phyloP scores from a whole-genome alignment of 2,113 vertebrate genomes.

The Furnarius figulus region DNA sequence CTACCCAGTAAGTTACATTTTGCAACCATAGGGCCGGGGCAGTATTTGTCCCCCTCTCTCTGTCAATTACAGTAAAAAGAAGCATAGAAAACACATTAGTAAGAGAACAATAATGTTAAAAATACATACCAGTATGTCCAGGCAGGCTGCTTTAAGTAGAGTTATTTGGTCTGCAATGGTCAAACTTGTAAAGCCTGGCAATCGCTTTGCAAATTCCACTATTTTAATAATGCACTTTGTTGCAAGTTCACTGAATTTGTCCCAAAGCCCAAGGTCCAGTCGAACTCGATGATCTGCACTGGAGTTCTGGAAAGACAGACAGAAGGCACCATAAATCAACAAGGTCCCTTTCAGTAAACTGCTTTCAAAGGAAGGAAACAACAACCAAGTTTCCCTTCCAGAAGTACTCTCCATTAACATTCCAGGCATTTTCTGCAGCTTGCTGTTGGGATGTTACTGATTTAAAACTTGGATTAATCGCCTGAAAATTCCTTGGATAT shows the following conservation, averaged over 20 bases:
- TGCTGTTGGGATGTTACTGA: slow-evolving; percentile 1
- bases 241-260: slow-evolving; percentile 99
- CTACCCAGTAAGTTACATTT: background rate
- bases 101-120: background rate
- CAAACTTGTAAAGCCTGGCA: slow-evolving; percentile 94
- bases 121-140: slow-evolving; percentile 91
- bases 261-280: slow-evolving; percentile 97
- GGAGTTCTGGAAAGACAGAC: slow-evolving; percentile 85
- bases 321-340: slow-evolving; percentile 32
- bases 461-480: slow-evolving; percentile 31
- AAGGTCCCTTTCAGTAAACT: background rate
- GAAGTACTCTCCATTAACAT: background rate
- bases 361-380: slow-evolving; percentile 1
- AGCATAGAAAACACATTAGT: background rate
- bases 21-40: background rate
- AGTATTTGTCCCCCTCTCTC: background rate
- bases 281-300: slow-evolving; percentile 95
- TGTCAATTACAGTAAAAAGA: background rate
- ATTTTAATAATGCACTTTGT: slow-evolving; percentile 99
- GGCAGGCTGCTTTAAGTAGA: slow-evolving; percentile 92
- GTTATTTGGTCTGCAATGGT: slow-evolving; percentile 97
- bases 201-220: slow-evolving; percentile 97
- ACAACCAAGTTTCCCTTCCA: background rate
- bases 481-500: slow-evolving; percentile 34
- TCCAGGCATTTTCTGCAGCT: slow-evolving; percentile 12